Conservation (phyloP, 2,888 invertebrate species). For the Tineola bisselliella region DNA sequence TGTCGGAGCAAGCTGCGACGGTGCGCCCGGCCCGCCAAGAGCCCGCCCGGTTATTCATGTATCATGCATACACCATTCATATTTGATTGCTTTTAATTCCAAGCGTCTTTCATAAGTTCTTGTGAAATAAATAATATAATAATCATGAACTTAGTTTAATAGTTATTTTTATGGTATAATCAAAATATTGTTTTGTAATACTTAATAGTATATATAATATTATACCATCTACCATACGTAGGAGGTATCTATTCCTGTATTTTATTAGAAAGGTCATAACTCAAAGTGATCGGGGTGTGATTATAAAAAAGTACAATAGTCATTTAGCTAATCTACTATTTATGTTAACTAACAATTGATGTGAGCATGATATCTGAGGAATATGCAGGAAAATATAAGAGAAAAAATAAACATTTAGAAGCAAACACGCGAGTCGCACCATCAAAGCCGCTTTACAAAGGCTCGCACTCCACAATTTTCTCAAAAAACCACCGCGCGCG, state of each 20-base stretch:
- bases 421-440: constrained; percentile 39
- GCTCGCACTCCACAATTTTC: constrained; percentile 48
- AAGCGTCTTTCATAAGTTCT: constrained; percentile 42
- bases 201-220: not conserved
- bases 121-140: not conserved
- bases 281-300: too few species aligned
- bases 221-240: too few species aligned
- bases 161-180: not conserved
- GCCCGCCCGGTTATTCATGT: constrained; percentile 49
- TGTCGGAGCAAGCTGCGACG: constrained; percentile 46
- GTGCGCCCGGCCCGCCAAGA: constrained; percentile 47
- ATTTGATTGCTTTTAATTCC: constrained; percentile 65
- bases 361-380: not conserved
- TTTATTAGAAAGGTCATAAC: too few species aligned
- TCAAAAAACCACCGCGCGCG: constrained; percentile 41
- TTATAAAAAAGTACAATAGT: not conserved
- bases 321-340: not conserved
- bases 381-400: constrained; percentile 16
- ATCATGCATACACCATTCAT: constrained; percentile 61
- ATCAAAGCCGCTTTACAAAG: constrained; percentile 46
- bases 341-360: not conserved
- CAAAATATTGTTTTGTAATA: not conserved
- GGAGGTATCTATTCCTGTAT: too few species aligned
- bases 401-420: constrained; percentile 26
- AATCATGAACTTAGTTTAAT: not conserved